phyloP scores from a whole-genome alignment of 64 coral and sea anemone species.

The Pachyseris speciosa region DNA sequence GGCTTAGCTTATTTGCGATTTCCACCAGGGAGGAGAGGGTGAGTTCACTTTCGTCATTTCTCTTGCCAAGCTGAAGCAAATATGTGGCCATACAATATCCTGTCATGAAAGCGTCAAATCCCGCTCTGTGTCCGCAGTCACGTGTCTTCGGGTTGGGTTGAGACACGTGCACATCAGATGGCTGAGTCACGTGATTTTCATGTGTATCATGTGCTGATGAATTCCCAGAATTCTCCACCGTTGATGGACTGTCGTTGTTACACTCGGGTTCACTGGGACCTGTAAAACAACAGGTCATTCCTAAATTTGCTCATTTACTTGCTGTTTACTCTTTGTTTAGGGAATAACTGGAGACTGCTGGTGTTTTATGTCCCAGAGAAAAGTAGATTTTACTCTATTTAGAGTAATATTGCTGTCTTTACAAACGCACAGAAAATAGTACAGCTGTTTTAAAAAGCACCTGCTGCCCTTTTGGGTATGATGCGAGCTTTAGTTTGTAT shows the following conservation, averaged over 20 bases:
- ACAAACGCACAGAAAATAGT: no score
- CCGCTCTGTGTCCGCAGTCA: constrained; percentile 81
- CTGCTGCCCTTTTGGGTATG: no score
- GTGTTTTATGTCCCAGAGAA: no score
- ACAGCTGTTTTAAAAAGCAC: no score
- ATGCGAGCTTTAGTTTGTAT: no score
- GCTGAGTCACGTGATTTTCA: background rate
- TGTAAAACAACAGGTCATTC: background rate
- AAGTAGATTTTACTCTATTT: no score
- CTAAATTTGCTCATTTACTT: background rate
- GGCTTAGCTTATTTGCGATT: constrained; percentile 76
- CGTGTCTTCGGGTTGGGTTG: constrained; percentile 21
- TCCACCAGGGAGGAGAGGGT: constrained; percentile 24
- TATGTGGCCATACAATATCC: constrained; percentile 88
- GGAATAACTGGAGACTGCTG: no score
- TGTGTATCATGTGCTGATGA: background rate
- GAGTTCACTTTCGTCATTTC: constrained; percentile 7
- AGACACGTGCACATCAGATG: background rate
- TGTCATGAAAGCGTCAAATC: constrained; percentile 98
- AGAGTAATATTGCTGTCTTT: no score
- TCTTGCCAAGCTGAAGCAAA: constrained; percentile 48
- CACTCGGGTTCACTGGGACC: background rate
- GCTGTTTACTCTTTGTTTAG: no score
- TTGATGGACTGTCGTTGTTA: background rate
- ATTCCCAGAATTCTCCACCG: background rate